These are phyloP conservation scores for Subacronicta megacephala DNA, from an alignment of 2,888 invertebrate genomes.

Conservation along the genomic window DNA sequence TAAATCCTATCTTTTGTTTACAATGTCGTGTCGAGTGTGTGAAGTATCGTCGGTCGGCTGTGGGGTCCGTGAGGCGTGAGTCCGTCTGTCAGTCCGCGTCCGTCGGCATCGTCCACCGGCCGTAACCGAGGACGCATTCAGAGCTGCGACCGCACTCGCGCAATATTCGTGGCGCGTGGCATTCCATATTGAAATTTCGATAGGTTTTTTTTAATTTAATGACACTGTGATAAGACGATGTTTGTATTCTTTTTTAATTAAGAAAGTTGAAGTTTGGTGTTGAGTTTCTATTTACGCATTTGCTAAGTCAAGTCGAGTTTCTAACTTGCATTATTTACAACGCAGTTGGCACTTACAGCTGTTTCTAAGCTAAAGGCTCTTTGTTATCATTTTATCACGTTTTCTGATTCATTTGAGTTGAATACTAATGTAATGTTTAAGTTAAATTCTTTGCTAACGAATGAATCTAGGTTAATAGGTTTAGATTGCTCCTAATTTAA, in stretches of 20 bases:
- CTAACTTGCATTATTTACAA: conserved; percentile 30
- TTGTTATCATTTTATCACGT: conserved; percentile 32
- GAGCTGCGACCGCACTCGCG: conserved; percentile 44
- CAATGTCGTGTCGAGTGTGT: conserved; percentile 40
- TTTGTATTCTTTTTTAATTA: conserved; percentile 28
- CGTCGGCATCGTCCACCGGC: conserved; percentile 56
- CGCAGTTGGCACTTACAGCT: conserved; percentile 51
- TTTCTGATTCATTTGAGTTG: conserved; percentile 1
- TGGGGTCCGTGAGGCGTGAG: conserved; percentile 38
- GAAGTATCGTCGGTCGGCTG: conserved; percentile 16
- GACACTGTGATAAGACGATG: conserved; percentile 46
- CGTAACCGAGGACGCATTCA: conserved; percentile 28
- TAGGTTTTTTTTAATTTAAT: conserved; percentile 23
- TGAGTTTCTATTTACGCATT: conserved; percentile 16
- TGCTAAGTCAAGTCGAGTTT: conserved; percentile 4
- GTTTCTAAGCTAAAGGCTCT: conserved; percentile 37
- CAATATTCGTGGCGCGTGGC: conserved; percentile 55
- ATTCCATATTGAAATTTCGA: conserved; percentile 54
- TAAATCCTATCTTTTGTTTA: conserved; percentile 56
- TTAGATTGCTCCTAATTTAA: conserved; percentile 10
- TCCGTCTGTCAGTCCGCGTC: conserved; percentile 61
- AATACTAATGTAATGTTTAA: conserved; percentile 3
- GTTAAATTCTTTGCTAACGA: conserved; percentile 5
- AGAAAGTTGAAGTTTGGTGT: conserved; percentile 17
- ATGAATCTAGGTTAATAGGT: conserved; percentile 21